These are phyloP conservation scores for Megathymus violae DNA, from an alignment of 1,140 invertebrate species.

Conservation along the genomic window DNA sequence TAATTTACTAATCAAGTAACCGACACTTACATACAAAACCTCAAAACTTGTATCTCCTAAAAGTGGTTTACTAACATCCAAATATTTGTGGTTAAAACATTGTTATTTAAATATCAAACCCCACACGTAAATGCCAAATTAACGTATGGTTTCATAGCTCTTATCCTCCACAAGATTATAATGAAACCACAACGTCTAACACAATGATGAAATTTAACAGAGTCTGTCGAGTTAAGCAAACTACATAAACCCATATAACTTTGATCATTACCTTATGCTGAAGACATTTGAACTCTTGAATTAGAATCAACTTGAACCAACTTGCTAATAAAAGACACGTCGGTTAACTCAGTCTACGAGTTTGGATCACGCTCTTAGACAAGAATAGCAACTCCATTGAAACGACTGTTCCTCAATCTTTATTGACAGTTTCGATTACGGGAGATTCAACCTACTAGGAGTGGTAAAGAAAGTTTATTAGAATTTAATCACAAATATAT, in stretches of 20 bases:
- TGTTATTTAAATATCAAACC: conserved; percentile 10
- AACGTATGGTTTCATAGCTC: conserved; percentile 21
- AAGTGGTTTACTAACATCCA: background rate
- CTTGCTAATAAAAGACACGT: conserved; percentile 58
- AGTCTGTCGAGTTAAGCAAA: conserved; percentile 28
- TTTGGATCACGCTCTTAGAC: conserved; percentile 36
- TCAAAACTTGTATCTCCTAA: background rate
- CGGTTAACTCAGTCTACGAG: conserved; percentile 49
- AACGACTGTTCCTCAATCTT: background rate
- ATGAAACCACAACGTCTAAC: conserved; percentile 31
- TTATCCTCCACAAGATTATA: conserved; percentile 20
- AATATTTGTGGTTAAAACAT: conserved; percentile 3
- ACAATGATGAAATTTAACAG: conserved; percentile 30
- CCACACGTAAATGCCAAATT: conserved; percentile 15
- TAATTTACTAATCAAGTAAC: background rate
- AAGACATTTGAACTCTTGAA: conserved; percentile 38
- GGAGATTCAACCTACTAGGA: too few species aligned
- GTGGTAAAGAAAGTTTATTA: too few species aligned
- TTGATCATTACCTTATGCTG: conserved; percentile 34
- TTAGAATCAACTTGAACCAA: conserved; percentile 45
- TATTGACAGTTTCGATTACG: background rate
- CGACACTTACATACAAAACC: background rate
- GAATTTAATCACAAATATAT: too few species aligned
- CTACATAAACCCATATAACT: conserved; percentile 33
- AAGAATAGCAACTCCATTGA: background rate